Base-by-base conservation (phyloP, 2,797 vertebrate genomes). In the Hydrolagus colliei region DNA sequence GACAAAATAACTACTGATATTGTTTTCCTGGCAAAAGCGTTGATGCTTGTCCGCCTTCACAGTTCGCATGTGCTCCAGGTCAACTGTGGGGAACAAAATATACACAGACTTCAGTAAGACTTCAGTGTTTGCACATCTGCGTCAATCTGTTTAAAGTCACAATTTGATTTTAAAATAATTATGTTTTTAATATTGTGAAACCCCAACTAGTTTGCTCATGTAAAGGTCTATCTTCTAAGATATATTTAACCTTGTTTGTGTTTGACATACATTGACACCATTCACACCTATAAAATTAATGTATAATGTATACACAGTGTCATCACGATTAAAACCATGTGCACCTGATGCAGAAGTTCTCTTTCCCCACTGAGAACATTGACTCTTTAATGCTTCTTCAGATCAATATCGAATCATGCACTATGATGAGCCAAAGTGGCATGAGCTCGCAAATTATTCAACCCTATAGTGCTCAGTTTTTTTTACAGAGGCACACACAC, bases 31-130 rank as follows among this genome's bases (percentile, higher is more conserved):
- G 93, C 98, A 99, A 92, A 96, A 97, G 67, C 95, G 94, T 89
- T 97, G 96, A 90, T 99, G 98, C 91, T 96, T 98, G 91, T 99
- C 98, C 88, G 93, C 90, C 91, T 99, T 99, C 90, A 99, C 97
- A 73, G 96, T 96, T 90, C 97, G 95, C 95, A 98, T 96, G 88
- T 99, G 98, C 91, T 99, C 98, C 94, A 99, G 92, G 93, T 99
- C 98, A 92, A 97, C 98, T 99, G 91, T 35, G 9, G 3, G 62
- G 22, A 62, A 59, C 20, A 61, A 52, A 27, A 63, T 4, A 22
- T 52, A 52, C 8, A 52, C 16, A 84, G 14, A 27, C 27, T 41
- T 20, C 9, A 10, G 32, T 84, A 20, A 52, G 65, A 2, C 67
- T 84, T 84, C 63, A 41, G 18, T 20, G 10, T 11, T 41, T 35